Base-by-base conservation (phyloP, 2,888 invertebrate species). In the Andrena flavipes region DNA sequence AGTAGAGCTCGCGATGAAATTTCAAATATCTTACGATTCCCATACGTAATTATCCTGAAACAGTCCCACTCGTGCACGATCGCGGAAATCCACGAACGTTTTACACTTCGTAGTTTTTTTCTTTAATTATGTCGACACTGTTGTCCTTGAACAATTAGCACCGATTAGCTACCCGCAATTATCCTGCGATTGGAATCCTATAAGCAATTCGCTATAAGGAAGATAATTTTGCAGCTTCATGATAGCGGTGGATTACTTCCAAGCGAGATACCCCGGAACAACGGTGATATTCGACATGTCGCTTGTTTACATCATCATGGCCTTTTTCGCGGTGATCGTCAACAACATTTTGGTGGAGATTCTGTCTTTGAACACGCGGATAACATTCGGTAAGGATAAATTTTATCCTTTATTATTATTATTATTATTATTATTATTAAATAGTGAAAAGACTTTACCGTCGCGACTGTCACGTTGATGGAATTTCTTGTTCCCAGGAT, bases 271-370 rank as follows among this genome's bases (percentile, higher is more conserved):
- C 93, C 98, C 98, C 0, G 96, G 96, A 74, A 96, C 97, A 0
- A 97, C 97, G 1, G 98, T 98, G 82, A 97, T 98, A 91, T 97
- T 98, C 93, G 98, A 98, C 93, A 98, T 98, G 97, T 98, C 98
- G 16, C 96, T 98, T 84, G 97, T 98, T 56, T 98, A 98, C 94
- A 98, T 98, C 87, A 95, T 97, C n/a, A 97, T 97, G 85, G 98
- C 98, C 35, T 98, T 98, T 90, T 95, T 97, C 77, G 98, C 98
- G 2, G 98, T 98, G 7, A 94, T 98, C 84, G 95, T 96, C 72
- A 98, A 98, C 94, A 98, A 98, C 92, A 94, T 98, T 76, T 94
- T 98, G 23, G 96, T 98, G 13, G 98, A 98, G 90, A 95, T 97
- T 67, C 96, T 98, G 82, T 96, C 97, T 0, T 95, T 98, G 80